Conservation (phyloP, 2,797 vertebrate genomes). For the Uromys caudimaculatus region DNA sequence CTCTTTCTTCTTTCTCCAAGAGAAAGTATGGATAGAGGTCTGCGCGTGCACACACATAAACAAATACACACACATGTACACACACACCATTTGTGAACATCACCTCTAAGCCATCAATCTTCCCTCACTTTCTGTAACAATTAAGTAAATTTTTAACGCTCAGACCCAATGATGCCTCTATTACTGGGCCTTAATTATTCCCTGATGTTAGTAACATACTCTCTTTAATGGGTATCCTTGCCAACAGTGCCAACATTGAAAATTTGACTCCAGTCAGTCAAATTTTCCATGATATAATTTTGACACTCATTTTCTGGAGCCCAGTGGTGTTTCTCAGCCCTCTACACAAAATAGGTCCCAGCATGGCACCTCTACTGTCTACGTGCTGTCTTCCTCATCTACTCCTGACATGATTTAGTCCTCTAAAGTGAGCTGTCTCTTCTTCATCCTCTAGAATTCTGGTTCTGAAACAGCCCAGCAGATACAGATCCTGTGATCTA, state of each 20-base stretch:
- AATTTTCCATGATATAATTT: neutral
- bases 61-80: rapidly evolving
- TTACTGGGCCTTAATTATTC: neutral
- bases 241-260: neutral
- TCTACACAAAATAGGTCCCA: neutral
- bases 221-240: neutral
- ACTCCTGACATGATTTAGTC: neutral
- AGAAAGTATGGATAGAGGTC: neutral
- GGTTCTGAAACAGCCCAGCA: neutral
- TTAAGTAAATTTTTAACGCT: neutral
- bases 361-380: neutral
- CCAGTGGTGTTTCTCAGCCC: rapidly evolving
- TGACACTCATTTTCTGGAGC: neutral
- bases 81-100: too few species aligned
- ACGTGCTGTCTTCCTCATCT: neutral
- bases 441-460: neutral
- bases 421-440: neutral
- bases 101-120: neutral
- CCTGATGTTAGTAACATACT: neutral
- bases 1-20: neutral
- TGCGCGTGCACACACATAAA: rapidly evolving
- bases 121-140: slow-evolving; percentile 18
- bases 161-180: neutral
- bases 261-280: neutral
- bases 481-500: neutral